These are phyloP conservation scores for Campoplex nolae DNA, from an alignment of 2,888 invertebrate genomes.

Conservation along the genomic window DNA sequence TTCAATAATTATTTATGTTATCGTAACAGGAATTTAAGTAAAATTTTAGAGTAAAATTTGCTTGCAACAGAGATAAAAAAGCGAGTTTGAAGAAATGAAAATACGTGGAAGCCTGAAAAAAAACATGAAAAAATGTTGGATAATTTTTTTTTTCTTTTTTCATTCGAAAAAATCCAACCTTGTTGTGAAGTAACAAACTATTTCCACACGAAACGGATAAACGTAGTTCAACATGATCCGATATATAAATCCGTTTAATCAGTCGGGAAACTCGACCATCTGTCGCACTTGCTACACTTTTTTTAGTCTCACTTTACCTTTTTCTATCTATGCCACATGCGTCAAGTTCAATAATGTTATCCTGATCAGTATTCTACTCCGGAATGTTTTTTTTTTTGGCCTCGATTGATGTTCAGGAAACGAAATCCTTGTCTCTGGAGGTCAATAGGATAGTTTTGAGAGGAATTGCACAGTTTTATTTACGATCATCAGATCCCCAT, in stretches of 20 bases:
- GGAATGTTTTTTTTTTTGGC: background rate
- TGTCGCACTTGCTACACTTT: slow-evolving; percentile 45
- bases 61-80: no score
- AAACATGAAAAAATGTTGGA: background rate
- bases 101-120: background rate
- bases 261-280: slow-evolving; percentile 61
- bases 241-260: slow-evolving; percentile 59
- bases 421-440: slow-evolving; percentile 29
- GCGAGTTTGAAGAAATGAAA: background rate
- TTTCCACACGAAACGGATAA: background rate
- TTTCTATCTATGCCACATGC: slow-evolving; percentile 14
- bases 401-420: background rate
- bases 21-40: background rate
- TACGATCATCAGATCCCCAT: no score
- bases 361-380: background rate
- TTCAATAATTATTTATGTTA: background rate
- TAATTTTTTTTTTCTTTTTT: background rate
- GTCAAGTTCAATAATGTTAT: slow-evolving; percentile 41
- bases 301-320: background rate
- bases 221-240: background rate
- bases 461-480: background rate
- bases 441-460: slow-evolving; percentile 20
- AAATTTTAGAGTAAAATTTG: background rate
- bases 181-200: background rate
- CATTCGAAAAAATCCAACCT: background rate